phyloP scores from a whole-genome alignment of 2,888 invertebrate species.

The Drosophila mettleri region DNA sequence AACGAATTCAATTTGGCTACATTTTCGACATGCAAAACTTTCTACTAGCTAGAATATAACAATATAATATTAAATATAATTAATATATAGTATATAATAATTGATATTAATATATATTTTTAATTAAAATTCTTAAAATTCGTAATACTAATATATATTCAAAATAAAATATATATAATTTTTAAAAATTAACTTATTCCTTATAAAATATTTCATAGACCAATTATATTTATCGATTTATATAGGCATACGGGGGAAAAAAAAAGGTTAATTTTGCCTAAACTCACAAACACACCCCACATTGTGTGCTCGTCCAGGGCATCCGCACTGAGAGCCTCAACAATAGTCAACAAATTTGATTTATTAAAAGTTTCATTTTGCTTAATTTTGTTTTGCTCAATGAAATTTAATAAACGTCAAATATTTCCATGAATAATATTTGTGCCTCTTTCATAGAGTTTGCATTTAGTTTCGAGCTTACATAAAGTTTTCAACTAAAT shows the following conservation, averaged over 20 bases:
- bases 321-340: neutral
- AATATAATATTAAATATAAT: neutral
- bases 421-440: slow-evolving; percentile 6
- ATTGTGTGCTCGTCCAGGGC: neutral
- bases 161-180: neutral
- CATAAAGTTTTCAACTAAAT: slow-evolving; percentile 1
- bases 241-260: no score
- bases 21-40: slow-evolving; percentile 40
- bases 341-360: slow-evolving; percentile 7
- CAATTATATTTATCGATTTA: neutral
- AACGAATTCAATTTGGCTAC: slow-evolving; percentile 18
- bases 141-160: neutral
- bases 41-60: neutral
- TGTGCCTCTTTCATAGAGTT: neutral
- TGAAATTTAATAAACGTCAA: slow-evolving; percentile 5
- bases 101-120: neutral
- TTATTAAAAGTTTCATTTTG: slow-evolving; percentile 7
- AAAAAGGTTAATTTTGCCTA: no score
- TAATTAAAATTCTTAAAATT: neutral
- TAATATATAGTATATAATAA: neutral
- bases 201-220: no score
- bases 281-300: neutral
- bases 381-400: slow-evolving; percentile 1
- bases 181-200: neutral
- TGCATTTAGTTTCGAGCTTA: neutral